Percentiles rank a stretch among this genome's conserved stretches.
phyloP scores from a whole-genome alignment of 2,888 invertebrate species.

The Drosophila putrida region DNA sequence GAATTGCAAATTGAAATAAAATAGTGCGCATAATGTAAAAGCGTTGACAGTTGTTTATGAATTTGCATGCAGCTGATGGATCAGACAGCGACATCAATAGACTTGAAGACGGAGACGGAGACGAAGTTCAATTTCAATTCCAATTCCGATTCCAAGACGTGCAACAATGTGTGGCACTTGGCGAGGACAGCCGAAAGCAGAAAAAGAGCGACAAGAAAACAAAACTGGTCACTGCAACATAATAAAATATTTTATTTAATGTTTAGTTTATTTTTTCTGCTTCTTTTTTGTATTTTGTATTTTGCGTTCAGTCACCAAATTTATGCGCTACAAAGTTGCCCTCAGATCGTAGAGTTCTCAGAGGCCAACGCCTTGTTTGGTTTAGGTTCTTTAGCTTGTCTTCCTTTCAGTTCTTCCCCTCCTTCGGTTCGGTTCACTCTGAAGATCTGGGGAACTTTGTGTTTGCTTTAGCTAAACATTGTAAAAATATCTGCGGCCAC shows the following conservation, averaged over 20 bases:
- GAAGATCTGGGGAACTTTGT: slow-evolving; percentile 47
- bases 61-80: slow-evolving; percentile 60
- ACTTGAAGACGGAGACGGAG: slow-evolving; percentile 1
- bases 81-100: slow-evolving; percentile 14
- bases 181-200: slow-evolving; percentile 4
- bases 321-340: slow-evolving; percentile 65
- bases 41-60: slow-evolving; percentile 73
- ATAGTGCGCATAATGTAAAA: slow-evolving; percentile 68
- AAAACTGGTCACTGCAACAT: slow-evolving; percentile 72
- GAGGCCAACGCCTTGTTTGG: slow-evolving; percentile 54
- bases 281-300: slow-evolving; percentile 41
- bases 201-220: neutral
- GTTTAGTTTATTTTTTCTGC: slow-evolving; percentile 64
- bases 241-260: slow-evolving; percentile 82
- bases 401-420: neutral
- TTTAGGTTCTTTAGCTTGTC: slow-evolving; percentile 15
- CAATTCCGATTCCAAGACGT: slow-evolving; percentile 33
- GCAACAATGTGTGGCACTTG: slow-evolving; percentile 72
- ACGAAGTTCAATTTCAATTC: slow-evolving; percentile 28
- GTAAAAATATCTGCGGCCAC: slow-evolving; percentile 74
- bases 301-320: slow-evolving; percentile 60
- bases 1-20: slow-evolving; percentile 79
- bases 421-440: slow-evolving; percentile 3
- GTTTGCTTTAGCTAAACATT: slow-evolving; percentile 79
- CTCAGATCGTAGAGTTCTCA: neutral